These are phyloP conservation scores for Formica aserva DNA, from an alignment of 2,888 invertebrate species.

Conservation along the genomic window DNA sequence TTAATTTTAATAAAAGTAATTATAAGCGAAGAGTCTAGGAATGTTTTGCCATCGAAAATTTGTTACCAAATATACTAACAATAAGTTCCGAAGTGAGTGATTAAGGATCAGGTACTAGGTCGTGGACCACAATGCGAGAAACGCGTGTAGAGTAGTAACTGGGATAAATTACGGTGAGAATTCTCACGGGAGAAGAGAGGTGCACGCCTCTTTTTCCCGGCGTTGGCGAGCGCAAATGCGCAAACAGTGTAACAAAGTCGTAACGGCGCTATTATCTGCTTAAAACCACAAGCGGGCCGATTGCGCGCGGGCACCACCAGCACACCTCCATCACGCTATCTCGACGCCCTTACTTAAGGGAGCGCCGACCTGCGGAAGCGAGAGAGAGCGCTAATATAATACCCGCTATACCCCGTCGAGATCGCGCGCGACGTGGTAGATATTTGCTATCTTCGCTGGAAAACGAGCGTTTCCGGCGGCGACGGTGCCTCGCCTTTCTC, in stretches of 20 bases:
- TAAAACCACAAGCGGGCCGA: slow-evolving; percentile 48
- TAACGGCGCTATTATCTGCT: slow-evolving; percentile 46
- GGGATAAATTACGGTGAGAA: slow-evolving; percentile 26
- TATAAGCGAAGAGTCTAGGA: neutral
- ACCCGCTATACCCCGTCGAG: neutral
- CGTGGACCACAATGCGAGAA: slow-evolving; percentile 16
- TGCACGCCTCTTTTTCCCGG: neutral
- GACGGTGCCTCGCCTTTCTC: slow-evolving; percentile 56
- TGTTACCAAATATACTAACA: neutral
- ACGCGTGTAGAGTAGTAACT: neutral
- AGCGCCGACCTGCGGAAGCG: slow-evolving; percentile 20
- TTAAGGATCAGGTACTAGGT: neutral
- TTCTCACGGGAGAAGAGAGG: slow-evolving; percentile 40
- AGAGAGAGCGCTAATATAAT: neutral
- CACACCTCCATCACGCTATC: slow-evolving; percentile 47
- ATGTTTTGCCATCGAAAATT: neutral
- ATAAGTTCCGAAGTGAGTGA: slow-evolving; percentile 2
- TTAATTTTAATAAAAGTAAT: neutral
- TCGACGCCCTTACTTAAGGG: slow-evolving; percentile 50
- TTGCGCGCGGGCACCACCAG: slow-evolving; percentile 37
- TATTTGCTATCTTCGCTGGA: slow-evolving; percentile 64
- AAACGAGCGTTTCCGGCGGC: slow-evolving; percentile 62
- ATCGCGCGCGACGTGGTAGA: slow-evolving; percentile 32
- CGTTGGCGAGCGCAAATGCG: slow-evolving; percentile 29
- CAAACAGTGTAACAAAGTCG: slow-evolving; percentile 50